These are phyloP conservation scores for Ovis canadensis DNA, from an alignment of 2,113 vertebrate species.

Conservation along the genomic window DNA sequence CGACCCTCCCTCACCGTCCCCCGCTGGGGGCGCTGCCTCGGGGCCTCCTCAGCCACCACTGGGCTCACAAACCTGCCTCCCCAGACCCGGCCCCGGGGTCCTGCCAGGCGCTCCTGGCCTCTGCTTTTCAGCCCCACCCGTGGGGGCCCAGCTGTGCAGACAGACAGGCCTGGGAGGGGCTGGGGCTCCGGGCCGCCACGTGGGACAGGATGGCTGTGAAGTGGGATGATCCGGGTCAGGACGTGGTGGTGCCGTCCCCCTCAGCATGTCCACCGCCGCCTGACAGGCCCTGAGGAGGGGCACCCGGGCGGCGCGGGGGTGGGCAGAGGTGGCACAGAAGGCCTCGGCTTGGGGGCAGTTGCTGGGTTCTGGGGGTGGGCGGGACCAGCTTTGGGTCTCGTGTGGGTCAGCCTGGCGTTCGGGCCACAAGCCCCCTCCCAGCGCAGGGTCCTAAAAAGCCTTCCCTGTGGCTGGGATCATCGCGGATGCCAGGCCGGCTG, in stretches of 20 bases:
- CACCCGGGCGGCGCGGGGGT: rapidly evolving
- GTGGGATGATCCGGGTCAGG: neutral
- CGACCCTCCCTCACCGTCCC: neutral
- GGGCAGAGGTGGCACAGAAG: no score
- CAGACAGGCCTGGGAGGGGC: neutral
- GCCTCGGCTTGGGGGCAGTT: neutral
- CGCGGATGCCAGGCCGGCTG: neutral
- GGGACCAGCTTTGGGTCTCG: neutral
- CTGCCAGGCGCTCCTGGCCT: neutral
- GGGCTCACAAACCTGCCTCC: neutral
- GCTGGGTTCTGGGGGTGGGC: neutral
- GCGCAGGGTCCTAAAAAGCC: neutral
- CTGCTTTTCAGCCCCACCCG: neutral
- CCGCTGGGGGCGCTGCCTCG: neutral
- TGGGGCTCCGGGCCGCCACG: no score
- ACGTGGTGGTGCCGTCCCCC: no score
- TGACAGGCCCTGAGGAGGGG: no score
- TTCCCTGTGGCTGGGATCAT: neutral
- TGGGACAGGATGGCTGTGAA: rapidly evolving
- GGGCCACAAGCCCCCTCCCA: neutral
- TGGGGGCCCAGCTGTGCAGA: neutral
- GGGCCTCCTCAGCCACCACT: neutral
- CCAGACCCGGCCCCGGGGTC: neutral
- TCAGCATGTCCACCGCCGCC: neutral
- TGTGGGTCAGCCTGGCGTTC: neutral